These are phyloP conservation scores for Himalopsyche phryganea DNA, from an alignment of 1,140 invertebrate genomes.

Conservation along the genomic window DNA sequence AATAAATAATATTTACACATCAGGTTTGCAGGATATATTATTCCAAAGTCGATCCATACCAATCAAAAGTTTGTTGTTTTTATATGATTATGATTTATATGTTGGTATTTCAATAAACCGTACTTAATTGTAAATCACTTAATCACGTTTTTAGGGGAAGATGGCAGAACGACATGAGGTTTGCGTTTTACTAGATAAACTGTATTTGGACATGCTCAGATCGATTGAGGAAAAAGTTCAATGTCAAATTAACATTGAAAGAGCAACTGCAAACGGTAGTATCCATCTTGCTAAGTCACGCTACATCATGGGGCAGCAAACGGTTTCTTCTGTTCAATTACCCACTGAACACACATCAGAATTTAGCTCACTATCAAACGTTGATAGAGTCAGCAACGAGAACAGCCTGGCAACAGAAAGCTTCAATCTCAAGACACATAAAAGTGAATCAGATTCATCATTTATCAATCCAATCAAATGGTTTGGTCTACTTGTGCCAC, in stretches of 20 bases:
- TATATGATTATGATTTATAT: no score
- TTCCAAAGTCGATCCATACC: no score
- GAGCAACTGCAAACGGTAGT: slow-evolving; percentile 58
- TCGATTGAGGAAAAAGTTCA: slow-evolving; percentile 66
- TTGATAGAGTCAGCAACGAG: slow-evolving; percentile 43
- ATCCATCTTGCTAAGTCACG: slow-evolving; percentile 68
- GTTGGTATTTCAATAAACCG: no score
- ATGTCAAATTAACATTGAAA: slow-evolving; percentile 62
- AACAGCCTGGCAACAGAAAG: slow-evolving; percentile 43
- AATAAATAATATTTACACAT: no score
- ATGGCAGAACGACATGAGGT: slow-evolving; percentile 33
- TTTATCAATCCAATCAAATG: slow-evolving; percentile 65
- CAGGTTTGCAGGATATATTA: no score
- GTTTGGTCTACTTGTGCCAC: slow-evolving; percentile 73
- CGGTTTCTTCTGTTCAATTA: slow-evolving; percentile 61
- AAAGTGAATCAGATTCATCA: slow-evolving; percentile 41
- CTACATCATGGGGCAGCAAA: slow-evolving; percentile 68
- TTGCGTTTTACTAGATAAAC: slow-evolving; percentile 58
- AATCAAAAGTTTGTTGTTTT: no score
- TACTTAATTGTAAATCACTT: no score
- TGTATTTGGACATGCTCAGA: slow-evolving; percentile 59
- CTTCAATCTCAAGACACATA: slow-evolving; percentile 42
- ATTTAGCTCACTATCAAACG: slow-evolving; percentile 52
- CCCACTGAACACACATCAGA: slow-evolving; percentile 59
- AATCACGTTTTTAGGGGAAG: no score